Percentiles rank a stretch among this genome's conserved stretches.
Evolutionary conservation across 1,140 invertebrate genomes (phyloP).

Genomic region (Drosophila busckii): DNA sequence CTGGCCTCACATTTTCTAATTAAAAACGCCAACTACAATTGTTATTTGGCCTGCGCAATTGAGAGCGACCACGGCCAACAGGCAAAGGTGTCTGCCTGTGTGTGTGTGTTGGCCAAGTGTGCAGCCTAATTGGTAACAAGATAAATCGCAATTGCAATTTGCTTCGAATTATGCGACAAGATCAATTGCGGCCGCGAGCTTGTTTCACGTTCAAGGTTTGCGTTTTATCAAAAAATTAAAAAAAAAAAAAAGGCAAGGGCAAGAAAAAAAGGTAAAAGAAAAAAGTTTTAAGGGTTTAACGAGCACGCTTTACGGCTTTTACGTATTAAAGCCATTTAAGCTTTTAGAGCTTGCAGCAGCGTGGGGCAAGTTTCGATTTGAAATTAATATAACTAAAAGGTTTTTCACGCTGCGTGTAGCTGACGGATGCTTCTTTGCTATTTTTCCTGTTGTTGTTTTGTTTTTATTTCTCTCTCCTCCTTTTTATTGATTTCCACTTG

Average conservation of each 20-base stretch:
- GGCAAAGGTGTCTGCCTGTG: neutral
- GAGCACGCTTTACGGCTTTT: constrained; percentile 45
- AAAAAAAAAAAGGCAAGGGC: neutral
- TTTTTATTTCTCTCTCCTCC: neutral
- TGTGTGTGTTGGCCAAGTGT: constrained; percentile 23
- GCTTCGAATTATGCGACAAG: constrained; percentile 67
- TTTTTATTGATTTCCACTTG: constrained; percentile 54
- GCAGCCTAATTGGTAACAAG: constrained; percentile 67
- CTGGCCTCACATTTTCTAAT: constrained; percentile 68
- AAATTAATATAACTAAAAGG: constrained; percentile 76
- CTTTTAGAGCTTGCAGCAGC: too few species aligned
- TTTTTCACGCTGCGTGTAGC: constrained; percentile 58
- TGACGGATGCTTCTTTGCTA: constrained; percentile 48
- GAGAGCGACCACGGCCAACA: too few species aligned
- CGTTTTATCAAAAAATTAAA: constrained; percentile 3
- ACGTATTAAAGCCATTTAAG: constrained; percentile 37
- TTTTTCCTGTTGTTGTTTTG: too few species aligned
- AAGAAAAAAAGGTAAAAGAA: constrained; percentile 3
- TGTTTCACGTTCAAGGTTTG: constrained; percentile 61
- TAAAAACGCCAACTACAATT: constrained; percentile 68
- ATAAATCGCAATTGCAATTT: constrained; percentile 70
- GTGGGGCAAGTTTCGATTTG: constrained; percentile 40
- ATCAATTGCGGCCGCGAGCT: too few species aligned
- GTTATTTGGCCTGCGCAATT: constrained; percentile 49
- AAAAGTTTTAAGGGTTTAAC: constrained; percentile 51